phyloP scores from a whole-genome alignment of 92 coral and sea anemone species.

The Zoanthus solanderi region DNA sequence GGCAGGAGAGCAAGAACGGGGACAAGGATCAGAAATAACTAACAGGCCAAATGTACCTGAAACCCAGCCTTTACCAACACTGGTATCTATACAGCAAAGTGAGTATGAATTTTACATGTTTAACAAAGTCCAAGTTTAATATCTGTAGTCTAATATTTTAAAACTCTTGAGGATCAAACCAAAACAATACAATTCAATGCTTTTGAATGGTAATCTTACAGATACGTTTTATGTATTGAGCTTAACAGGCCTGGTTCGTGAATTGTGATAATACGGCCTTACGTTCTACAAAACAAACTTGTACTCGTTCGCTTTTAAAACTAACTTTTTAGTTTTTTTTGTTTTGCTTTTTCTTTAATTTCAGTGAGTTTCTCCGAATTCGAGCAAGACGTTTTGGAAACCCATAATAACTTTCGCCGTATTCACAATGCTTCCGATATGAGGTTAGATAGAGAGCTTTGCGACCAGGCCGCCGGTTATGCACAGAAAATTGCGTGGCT shows the following conservation, averaged over 20 bases:
- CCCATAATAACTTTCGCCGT: conserved; percentile 74
- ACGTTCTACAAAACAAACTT: not conserved
- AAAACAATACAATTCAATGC: not conserved
- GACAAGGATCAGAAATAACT: not conserved
- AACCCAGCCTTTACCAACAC: not conserved
- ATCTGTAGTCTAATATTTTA: too few species aligned
- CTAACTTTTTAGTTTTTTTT: not conserved
- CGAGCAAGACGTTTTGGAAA: conserved; percentile 67
- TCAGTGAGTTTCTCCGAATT: conserved; percentile 24
- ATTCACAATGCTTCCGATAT: conserved; percentile 72
- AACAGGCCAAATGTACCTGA: not conserved
- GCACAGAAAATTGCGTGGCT: conserved; percentile 63
- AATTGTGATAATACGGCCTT: too few species aligned
- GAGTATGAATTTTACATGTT: not conserved
- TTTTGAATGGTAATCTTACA: not conserved
- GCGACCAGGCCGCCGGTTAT: conserved; percentile 69
- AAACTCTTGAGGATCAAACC: too few species aligned
- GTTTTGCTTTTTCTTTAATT: not conserved
- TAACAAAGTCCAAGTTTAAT: too few species aligned
- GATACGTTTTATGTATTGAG: too few species aligned
- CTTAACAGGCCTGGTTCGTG: too few species aligned
- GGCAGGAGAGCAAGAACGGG: not conserved
- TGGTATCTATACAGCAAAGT: conserved; percentile 1
- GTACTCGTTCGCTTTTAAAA: not conserved
- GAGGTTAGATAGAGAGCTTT: conserved; percentile 68